Evolutionary conservation across 2,888 invertebrate species (phyloP).

Genomic region (Copidosoma aretas): DNA sequence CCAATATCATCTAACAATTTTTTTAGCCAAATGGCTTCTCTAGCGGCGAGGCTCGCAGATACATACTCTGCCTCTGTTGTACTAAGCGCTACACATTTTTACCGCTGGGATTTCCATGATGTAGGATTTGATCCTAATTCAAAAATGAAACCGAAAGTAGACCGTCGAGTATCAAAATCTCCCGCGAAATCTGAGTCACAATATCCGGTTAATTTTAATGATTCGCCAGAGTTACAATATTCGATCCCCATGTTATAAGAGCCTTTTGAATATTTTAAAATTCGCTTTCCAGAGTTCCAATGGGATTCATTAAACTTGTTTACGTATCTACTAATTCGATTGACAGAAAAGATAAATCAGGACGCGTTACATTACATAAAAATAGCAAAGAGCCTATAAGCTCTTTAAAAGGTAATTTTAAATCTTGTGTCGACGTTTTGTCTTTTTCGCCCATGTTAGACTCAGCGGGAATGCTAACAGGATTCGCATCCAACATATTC

Average conservation of each 20-base stretch:
- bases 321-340: not conserved
- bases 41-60: slow-evolving; percentile 44
- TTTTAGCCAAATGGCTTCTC: slow-evolving; percentile 46
- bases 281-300: not conserved
- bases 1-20: slow-evolving; percentile 41
- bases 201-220: not conserved
- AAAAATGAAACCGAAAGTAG: not conserved
- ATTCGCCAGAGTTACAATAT: too few species aligned
- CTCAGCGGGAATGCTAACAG: not conserved
- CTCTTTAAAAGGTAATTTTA: not conserved
- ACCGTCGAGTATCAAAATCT: not conserved
- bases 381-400: slow-evolving; percentile 4
- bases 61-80: slow-evolving; percentile 48
- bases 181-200: not conserved
- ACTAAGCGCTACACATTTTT: slow-evolving; percentile 29
- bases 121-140: not conserved
- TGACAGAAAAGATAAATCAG: not conserved
- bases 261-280: too few species aligned
- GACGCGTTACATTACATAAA: not conserved
- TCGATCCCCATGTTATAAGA: too few species aligned
- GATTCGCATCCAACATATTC: slow-evolving; percentile 1
- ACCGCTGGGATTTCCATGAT: not conserved
- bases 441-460: not conserved
- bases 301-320: not conserved
- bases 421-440: not conserved